These are phyloP conservation scores for Drosophila pachea DNA, from an alignment of 1,140 invertebrate genomes.

Conservation along the genomic window DNA sequence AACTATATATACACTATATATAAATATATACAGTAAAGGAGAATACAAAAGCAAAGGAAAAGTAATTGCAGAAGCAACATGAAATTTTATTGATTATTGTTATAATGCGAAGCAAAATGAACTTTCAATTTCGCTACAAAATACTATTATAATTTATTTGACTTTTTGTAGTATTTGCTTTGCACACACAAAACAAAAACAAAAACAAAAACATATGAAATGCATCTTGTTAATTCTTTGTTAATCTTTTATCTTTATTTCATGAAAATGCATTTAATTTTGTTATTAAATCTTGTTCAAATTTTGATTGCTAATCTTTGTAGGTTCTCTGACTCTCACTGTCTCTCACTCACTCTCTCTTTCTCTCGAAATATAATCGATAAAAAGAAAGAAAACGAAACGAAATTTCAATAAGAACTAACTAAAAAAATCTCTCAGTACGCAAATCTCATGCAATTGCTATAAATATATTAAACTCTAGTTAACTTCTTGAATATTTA, in stretches of 20 bases:
- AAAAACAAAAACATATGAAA: slow-evolving; percentile 2
- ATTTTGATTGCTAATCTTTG: slow-evolving; percentile 46
- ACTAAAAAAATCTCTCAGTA: slow-evolving; percentile 25
- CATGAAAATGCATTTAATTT: slow-evolving; percentile 62
- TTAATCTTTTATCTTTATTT: slow-evolving; percentile 20
- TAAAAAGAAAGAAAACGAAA: slow-evolving; percentile 14
- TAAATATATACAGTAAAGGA: slow-evolving; percentile 20
- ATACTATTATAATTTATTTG: slow-evolving; percentile 28
- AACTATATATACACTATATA: slow-evolving; percentile 32
- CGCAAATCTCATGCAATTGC: slow-evolving; percentile 40
- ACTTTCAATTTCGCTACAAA: slow-evolving; percentile 29
- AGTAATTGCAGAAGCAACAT: slow-evolving; percentile 73
- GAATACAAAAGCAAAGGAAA: slow-evolving; percentile 21
- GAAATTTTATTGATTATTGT: slow-evolving; percentile 76
- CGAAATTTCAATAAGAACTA: slow-evolving; percentile 4
- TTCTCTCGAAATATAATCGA: slow-evolving; percentile 16
- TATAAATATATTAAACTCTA: slow-evolving; percentile 54
- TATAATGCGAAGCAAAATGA: slow-evolving; percentile 73
- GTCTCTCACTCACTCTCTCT: too few species aligned
- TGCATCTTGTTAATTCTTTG: slow-evolving; percentile 13
- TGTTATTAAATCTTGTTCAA: slow-evolving; percentile 17
- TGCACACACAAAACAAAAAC: neutral
- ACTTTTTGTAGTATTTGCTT: slow-evolving; percentile 34
- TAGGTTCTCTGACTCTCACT: slow-evolving; percentile 17
- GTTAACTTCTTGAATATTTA: slow-evolving; percentile 65